Percentiles rank a stretch among this genome's conserved stretches.
Conservation (phyloP, 2,888 invertebrate species). For the Halocaridina rubra region DNA sequence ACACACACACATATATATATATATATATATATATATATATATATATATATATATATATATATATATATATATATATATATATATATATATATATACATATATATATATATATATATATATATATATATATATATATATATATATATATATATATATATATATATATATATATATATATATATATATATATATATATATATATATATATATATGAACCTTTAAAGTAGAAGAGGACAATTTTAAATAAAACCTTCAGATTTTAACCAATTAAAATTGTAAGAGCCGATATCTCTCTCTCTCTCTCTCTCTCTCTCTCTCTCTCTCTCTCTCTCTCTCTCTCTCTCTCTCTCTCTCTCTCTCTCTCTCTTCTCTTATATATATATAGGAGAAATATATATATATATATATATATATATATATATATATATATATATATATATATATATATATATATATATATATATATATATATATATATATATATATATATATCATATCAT, state of each 20-base stretch:
- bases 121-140: not conserved
- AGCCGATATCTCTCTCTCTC: too few relatives aligned
- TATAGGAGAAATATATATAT: not conserved
- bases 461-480: not conserved
- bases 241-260: too few relatives aligned
- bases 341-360: too few relatives aligned
- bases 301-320: too few relatives aligned
- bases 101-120: not conserved
- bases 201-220: too few relatives aligned
- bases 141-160: not conserved
- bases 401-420: not conserved
- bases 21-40: not conserved
- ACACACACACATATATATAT: not conserved
- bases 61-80: not conserved
- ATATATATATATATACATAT: not conserved
- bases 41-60: not conserved
- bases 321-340: too few relatives aligned
- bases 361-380: too few relatives aligned
- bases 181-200: too few relatives aligned
- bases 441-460: not conserved
- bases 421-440: not conserved
- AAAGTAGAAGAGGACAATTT: too few relatives aligned
- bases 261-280: too few relatives aligned
- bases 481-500: not conserved
- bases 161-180: too few relatives aligned